Base-by-base conservation (phyloP, 2,113 vertebrate species). In the Podarcis cretensis region DNA sequence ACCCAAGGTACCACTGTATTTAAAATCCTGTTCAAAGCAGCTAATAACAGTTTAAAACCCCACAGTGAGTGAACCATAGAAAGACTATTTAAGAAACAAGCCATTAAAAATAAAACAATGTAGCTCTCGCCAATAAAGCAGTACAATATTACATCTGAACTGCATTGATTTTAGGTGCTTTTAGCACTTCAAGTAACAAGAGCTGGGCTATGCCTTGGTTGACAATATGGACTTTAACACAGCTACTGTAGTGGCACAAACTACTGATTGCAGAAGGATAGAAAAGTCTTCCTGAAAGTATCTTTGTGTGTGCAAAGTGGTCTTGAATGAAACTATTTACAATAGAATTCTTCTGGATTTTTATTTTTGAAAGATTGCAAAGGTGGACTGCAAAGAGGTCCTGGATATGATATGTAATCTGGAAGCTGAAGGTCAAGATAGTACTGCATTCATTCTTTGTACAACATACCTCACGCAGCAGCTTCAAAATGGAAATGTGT, bases 391-490 rank as follows among this genome's bases (percentile, higher is more conserved):
- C 90, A 99, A 99, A 92, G 99, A 99, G 89, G 96, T 99, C 2
- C 96, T 99, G 92, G 99, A 99, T 92, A 98, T 99, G 91, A 99
- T 99, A 81, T 98, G 98, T 95, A 99, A 98, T 92, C 94, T 99
- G 96, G 99, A 99, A 93, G 98, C 98, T 0, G 99, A 99, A 90
- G 98, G 99, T n/a, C 98, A 99, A 94, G 98, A 99, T 94, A 98
- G 98, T 35, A 98, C 98, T 69, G 99, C 98, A 3, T 99, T 99
- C 95, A 97, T 99, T 95, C 98, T 99, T 92, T 99, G 99, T 95
- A 99, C 99, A 74, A 99, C 98, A 0, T 99, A 98, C 90, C 97
- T 99, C 92, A 99, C 98, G 63, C 99, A 99, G 94, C 99, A 99
- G 93, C 98, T 99, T 77, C 98, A 99, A 94, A 98, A 98, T 93